Evolutionary conservation across 2,888 invertebrate species (phyloP), one percentile per base, ranked within the genome.

Genomic region (Parasteatoda lunata): DNA sequence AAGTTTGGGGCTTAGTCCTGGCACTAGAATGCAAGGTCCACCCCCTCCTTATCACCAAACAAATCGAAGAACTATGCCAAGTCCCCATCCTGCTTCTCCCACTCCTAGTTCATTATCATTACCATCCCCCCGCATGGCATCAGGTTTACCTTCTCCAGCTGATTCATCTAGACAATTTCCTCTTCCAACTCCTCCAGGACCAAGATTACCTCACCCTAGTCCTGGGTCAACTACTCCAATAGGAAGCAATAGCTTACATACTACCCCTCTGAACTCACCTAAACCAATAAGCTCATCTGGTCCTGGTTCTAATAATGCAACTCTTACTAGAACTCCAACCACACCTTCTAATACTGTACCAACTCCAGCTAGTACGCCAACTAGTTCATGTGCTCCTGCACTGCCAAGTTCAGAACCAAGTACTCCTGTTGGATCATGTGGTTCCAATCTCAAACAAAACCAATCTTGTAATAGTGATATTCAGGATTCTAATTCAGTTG

Each of bases 11-110:
- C 89, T 89, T 52, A 90, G 90, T 80, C 90, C 90, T 47, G 89
- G 90, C 73, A 90, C 90, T 64, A 89, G 92, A 85, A 90, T 91
- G 89, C 95, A 95, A 92, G 95, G 95, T 5, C 95, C 95, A n/a
- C 95, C 95, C 45, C 95, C 95, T 13, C 95, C 95, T 65, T 95
- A 95, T 92, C 95, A 95, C 92, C 95, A 95, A 91, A 95, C 95
- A 48, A 95, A 94, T 75, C 93, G 95, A 88, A 95, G 89, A 76
- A 76, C 95, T 65, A 94, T 95, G 90, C 95, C 95, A 91, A 95
- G 95, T 90, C 95, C 95, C 11, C 95, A 94, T 92, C 95, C 95
- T 0, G 93, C 94, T 71, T 95, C 95, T 89, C 90, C 90, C 7
- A 90, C 90, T 65, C 82, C 90, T 78, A 94, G 94, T 86, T 95